A percentile compares a stretch with the other conserved stretches of the same genome.
Conservation (phyloP, 2,888 invertebrate genomes). For the Perizoma affinitatum region DNA sequence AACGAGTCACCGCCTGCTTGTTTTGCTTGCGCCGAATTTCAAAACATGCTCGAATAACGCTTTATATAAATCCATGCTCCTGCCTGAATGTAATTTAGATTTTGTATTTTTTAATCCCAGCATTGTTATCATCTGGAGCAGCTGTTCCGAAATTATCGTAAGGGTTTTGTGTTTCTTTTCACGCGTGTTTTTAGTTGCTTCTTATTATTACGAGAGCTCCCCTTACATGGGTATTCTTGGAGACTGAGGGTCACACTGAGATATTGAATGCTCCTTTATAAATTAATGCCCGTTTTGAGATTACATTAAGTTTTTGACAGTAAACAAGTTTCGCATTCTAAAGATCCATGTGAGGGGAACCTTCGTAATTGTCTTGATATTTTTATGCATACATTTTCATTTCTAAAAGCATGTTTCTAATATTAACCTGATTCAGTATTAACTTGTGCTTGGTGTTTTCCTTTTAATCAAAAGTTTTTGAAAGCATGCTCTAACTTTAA, state of each 20-base stretch:
- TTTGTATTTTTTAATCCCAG: conserved; percentile 71
- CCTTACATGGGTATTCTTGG: conserved; percentile 67
- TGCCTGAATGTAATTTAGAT: conserved; percentile 62
- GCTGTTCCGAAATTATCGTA: conserved; percentile 71
- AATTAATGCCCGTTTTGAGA: conserved; percentile 70
- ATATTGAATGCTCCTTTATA: conserved; percentile 70
- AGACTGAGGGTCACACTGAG: conserved; percentile 66
- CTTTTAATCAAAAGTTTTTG: background rate
- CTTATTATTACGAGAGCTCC: conserved; percentile 70
- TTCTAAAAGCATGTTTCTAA: conserved; percentile 43
- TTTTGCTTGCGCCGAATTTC: conserved; percentile 61
- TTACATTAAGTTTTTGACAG: conserved; percentile 69
- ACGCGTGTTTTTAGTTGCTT: conserved; percentile 70
- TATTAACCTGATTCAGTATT: background rate
- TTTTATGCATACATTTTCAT: conserved; percentile 41
- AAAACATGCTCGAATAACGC: conserved; percentile 59
- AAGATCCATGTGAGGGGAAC: conserved; percentile 59
- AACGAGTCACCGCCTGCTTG: conserved; percentile 60
- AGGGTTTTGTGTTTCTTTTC: conserved; percentile 76
- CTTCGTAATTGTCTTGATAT: conserved; percentile 54
- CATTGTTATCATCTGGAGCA: conserved; percentile 68
- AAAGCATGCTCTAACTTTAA: too few relatives aligned
- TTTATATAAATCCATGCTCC: conserved; percentile 60
- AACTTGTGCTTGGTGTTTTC: background rate
- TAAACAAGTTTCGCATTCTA: conserved; percentile 70